These are phyloP conservation scores for Megaceryle torquata DNA, from an alignment of 2,113 vertebrate genomes.

Conservation along the genomic window DNA sequence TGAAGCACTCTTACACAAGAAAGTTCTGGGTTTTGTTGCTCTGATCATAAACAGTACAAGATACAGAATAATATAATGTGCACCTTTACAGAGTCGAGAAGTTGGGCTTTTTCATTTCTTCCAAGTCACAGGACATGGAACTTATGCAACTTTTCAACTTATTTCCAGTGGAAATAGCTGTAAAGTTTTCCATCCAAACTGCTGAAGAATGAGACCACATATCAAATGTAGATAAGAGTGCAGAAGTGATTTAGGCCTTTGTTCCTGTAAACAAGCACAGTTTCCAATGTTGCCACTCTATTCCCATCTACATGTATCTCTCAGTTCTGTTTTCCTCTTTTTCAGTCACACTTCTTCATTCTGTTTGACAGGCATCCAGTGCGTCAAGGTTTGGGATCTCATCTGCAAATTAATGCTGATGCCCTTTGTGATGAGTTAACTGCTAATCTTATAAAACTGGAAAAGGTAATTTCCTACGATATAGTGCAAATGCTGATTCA, in stretches of 20 bases:
- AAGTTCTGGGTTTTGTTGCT: background rate
- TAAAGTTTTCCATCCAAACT: background rate
- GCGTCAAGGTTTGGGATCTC: conserved; percentile 55
- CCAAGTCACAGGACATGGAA: background rate
- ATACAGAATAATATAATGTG: background rate
- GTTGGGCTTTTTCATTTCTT: background rate
- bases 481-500: background rate
- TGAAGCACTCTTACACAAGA: background rate
- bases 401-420: conserved; percentile 75
- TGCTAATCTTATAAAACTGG: conserved; percentile 87
- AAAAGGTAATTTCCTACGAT: conserved; percentile 79
- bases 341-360: background rate
- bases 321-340: background rate
- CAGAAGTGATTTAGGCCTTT: background rate
- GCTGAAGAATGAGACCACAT: background rate
- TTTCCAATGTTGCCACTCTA: background rate
- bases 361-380: conserved; percentile 64
- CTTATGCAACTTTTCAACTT: background rate
- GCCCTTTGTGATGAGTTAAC: conserved; percentile 83
- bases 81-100: background rate
- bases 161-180: background rate
- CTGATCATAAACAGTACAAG: background rate
- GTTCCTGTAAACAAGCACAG: background rate
- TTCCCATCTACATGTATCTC: background rate
- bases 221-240: background rate